Base-by-base conservation (phyloP, 2,113 vertebrate species). In the Atrichornis clamosus region DNA sequence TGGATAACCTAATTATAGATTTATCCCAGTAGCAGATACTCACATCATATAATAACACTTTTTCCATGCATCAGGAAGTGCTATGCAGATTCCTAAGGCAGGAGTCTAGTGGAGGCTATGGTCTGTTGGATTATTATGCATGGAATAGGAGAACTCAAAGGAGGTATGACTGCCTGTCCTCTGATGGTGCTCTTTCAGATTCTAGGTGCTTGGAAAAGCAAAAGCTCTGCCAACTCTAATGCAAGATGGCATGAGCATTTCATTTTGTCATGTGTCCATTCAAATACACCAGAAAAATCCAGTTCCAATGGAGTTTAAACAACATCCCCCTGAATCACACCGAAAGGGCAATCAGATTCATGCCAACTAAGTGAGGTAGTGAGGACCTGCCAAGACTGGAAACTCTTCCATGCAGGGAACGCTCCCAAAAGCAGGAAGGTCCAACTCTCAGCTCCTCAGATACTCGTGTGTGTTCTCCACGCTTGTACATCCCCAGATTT, bases 1-100 rank as follows among this genome's bases (percentile, higher is more conserved):
- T 77, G 56, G 27, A 91, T 94, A 95, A 94, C 63, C 55, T 96
- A 95, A 94, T 93, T 95, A 95, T 81, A 96, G 88, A 72, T 83
- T 75, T 72, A 84, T 60, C 60, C 33, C 62, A 62, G 41, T 92
- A 59, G 41, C 58, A 89, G 82, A 89, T 47, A 90, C 30, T 74
- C 37, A 26, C 41, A 10, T 80, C 39, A 42, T 92, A 21, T 55
- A 81, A 76, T 19, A 77, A 74, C 7, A 35, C 49, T 35, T 83
- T 85, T 19, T 78, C 60, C 21, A 30, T 28, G 17, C 78, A 67
- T 69, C 24, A 70, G 59, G 63, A 94, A 92, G 73, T 23, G 7
- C 16, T 56, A 75, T 41, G 41, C 32, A 2, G 5, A 44, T 67
- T 86, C 88, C 62, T 46, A 67, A 56, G 49, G 70, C 33, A 91